A percentile compares a stretch with the other conserved stretches of the same genome.
Conservation (phyloP, 2,797 vertebrate genomes). For the Tachyglossus aculeatus region DNA sequence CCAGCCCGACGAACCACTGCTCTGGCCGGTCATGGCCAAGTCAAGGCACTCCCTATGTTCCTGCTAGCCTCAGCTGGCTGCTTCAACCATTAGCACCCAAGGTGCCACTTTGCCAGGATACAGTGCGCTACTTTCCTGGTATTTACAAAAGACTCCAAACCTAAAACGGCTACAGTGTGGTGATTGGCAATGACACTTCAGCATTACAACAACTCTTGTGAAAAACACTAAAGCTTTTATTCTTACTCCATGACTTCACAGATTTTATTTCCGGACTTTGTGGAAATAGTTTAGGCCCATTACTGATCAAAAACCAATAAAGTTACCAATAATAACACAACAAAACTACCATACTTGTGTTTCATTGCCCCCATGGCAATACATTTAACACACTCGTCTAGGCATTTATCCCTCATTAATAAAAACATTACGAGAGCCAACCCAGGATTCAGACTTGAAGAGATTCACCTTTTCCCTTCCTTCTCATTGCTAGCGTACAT, state of each 20-base stretch:
- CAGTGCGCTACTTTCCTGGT: no score
- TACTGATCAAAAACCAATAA: constrained; percentile 8
- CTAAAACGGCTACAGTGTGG: neutral
- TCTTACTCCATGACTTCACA: no score
- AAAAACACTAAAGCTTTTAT: constrained; percentile 5
- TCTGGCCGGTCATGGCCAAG: no score
- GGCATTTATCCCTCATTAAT: neutral
- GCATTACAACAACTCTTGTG: neutral
- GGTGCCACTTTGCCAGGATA: no score
- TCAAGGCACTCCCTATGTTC: no score
- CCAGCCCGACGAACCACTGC: no score
- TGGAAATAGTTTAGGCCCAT: constrained; percentile 2
- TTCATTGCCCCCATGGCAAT: neutral
- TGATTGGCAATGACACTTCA: neutral
- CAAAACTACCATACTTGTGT: neutral
- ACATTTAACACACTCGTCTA: neutral
- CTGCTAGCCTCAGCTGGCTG: no score
- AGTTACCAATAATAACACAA: constrained; percentile 15
- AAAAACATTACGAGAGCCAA: neutral
- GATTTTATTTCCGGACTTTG: neutral
- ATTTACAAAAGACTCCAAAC: no score
- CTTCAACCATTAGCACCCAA: no score
- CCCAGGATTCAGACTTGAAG: neutral
- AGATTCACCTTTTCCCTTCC: no score
- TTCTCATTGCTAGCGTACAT: no score